Evolutionary conservation across 1,140 invertebrate genomes (phyloP).

Genomic region (Leptonema lineaticorne): DNA sequence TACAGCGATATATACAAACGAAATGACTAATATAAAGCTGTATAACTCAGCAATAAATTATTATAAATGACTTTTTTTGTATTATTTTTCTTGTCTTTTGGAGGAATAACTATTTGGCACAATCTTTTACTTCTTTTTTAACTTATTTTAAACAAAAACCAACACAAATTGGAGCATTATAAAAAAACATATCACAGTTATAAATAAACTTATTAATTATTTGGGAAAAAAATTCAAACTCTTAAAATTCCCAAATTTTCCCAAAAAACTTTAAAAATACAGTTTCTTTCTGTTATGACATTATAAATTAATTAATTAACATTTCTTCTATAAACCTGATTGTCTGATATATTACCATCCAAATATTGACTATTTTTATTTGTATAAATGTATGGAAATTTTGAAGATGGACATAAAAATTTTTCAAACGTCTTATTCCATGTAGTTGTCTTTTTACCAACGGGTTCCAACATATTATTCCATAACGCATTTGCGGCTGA

Average conservation of each 20-base stretch:
- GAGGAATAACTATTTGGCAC: too few relatives aligned
- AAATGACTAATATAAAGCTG: constrained; percentile 2
- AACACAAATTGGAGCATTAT: neutral
- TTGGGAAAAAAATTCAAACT: too few relatives aligned
- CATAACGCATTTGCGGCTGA: constrained; percentile 59
- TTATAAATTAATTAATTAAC: too few relatives aligned
- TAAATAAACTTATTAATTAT: too few relatives aligned
- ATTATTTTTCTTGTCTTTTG: neutral
- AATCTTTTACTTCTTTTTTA: too few relatives aligned
- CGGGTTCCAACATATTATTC: constrained; percentile 63
- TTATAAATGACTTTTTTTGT: neutral
- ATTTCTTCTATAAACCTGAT: neutral
- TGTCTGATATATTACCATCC: neutral
- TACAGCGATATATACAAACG: neutral
- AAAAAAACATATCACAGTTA: too few relatives aligned
- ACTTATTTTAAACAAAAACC: neutral
- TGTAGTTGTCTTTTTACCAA: constrained; percentile 45
- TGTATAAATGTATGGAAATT: constrained; percentile 47
- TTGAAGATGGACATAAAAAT: constrained; percentile 46
- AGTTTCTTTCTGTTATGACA: too few relatives aligned
- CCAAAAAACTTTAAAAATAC: too few relatives aligned
- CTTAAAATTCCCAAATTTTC: too few relatives aligned
- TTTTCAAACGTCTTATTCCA: constrained; percentile 44
- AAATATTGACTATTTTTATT: constrained; percentile 43
- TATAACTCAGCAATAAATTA: constrained; percentile 13